These are phyloP conservation scores for Aphelocoma californica DNA, from an alignment of 2,797 vertebrate genomes.

Conservation along the genomic window DNA sequence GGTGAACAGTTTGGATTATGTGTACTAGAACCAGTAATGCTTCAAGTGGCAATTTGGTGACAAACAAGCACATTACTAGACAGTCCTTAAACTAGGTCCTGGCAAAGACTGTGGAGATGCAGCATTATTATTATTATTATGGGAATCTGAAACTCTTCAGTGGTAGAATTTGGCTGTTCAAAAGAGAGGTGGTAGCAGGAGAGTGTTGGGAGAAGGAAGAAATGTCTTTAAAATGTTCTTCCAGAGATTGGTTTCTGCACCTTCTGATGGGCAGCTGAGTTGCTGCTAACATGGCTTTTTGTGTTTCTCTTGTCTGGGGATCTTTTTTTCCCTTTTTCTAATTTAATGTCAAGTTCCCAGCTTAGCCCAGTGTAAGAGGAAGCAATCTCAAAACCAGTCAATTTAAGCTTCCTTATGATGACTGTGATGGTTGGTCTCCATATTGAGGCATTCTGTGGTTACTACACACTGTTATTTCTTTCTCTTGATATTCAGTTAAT, in stretches of 20 bases:
- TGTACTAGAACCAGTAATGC: background rate
- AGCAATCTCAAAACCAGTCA: background rate
- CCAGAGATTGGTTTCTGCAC: background rate
- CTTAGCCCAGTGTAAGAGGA: background rate
- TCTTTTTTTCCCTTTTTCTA: background rate
- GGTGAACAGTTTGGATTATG: background rate
- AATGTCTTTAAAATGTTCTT: background rate
- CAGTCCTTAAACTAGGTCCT: background rate
- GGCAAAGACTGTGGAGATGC: background rate
- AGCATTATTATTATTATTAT: background rate
- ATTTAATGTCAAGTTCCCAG: background rate
- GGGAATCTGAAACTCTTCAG: background rate
- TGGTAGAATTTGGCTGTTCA: background rate
- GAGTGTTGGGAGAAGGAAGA: background rate
- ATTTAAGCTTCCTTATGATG: background rate
- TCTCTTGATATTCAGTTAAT: constrained; percentile 6
- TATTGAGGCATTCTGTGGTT: background rate
- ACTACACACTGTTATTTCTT: background rate
- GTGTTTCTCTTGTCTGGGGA: background rate
- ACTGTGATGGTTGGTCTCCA: background rate
- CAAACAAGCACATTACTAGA: background rate
- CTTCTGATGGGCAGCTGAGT: background rate
- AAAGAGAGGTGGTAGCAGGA: background rate
- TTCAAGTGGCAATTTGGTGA: background rate
- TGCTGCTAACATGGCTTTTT: background rate